Evolutionary conservation across 2,797 vertebrate genomes (phyloP).

Genomic region (Eospalax fontanierii): DNA sequence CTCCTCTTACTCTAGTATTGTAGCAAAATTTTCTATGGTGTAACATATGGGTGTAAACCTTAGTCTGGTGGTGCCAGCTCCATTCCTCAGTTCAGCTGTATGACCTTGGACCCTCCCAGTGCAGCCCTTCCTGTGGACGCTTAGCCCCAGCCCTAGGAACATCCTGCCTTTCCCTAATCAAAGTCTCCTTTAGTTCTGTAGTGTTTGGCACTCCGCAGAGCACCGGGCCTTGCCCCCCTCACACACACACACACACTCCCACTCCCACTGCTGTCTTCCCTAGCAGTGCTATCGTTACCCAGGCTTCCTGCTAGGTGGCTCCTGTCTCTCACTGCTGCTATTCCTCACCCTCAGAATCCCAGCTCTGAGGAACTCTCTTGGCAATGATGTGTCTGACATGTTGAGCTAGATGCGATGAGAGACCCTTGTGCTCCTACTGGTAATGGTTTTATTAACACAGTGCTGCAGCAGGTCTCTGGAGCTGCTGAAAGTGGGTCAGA

Average conservation of each 20-base stretch:
- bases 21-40: not conserved
- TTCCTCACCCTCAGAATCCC: not conserved
- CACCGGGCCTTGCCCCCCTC: not conserved
- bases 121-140: not conserved
- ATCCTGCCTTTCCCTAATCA: not conserved
- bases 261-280: not conserved
- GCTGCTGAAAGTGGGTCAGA: constrained; percentile 81
- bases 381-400: constrained; percentile 3
- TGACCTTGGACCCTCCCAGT: not conserved
- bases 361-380: constrained; percentile 5
- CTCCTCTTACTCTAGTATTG: not conserved
- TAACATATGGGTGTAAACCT: not conserved
- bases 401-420: constrained; percentile 67
- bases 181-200: not conserved
- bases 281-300: no score
- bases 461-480: constrained; percentile 17
- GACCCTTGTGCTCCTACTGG: constrained; percentile 39
- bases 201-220: not conserved
- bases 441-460: constrained; percentile 19
- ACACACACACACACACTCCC: no score
- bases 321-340: not conserved
- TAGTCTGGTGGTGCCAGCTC: not conserved
- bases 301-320: not conserved
- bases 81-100: not conserved
- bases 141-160: not conserved